Percentiles rank a stretch among this genome's conserved stretches.
Evolutionary conservation across 2,113 vertebrate species (phyloP).

Genomic region (Leptosomus discolor): DNA sequence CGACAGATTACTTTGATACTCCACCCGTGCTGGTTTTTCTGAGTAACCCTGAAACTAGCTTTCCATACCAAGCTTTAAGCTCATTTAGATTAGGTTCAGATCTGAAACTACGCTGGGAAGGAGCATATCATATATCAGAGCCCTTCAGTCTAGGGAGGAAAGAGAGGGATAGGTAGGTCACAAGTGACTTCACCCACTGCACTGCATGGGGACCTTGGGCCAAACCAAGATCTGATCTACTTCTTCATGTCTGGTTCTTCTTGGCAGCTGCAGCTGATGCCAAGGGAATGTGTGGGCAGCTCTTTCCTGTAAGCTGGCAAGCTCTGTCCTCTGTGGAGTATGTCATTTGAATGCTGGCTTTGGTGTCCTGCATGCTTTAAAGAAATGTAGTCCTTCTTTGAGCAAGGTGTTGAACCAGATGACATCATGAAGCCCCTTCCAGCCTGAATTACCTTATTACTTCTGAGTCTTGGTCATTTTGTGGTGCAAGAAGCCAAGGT

Average conservation of each 20-base stretch:
- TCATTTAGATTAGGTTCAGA: neutral
- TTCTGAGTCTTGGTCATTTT: neutral
- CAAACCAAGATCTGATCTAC: neutral
- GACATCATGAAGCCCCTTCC: neutral
- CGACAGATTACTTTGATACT: neutral
- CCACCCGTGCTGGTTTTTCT: accelerated
- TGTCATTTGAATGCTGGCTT: neutral
- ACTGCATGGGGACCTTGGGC: neutral
- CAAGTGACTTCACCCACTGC: neutral
- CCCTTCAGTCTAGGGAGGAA: neutral
- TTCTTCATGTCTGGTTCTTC: neutral
- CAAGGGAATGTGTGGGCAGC: neutral
- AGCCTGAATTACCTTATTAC: neutral
- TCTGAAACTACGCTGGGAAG: neutral
- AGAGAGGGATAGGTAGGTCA: accelerated
- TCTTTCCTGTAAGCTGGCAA: accelerated
- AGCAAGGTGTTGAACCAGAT: neutral
- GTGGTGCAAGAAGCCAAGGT: neutral
- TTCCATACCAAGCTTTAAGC: neutral
- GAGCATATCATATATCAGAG: accelerated
- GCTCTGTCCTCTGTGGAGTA: neutral
- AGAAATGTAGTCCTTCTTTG: neutral
- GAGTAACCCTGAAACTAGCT: neutral
- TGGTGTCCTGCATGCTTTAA: neutral
- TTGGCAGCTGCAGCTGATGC: neutral